Evolutionary conservation across 2,113 vertebrate species (phyloP).

Genomic region (Ornithorhynchus anatinus): DNA sequence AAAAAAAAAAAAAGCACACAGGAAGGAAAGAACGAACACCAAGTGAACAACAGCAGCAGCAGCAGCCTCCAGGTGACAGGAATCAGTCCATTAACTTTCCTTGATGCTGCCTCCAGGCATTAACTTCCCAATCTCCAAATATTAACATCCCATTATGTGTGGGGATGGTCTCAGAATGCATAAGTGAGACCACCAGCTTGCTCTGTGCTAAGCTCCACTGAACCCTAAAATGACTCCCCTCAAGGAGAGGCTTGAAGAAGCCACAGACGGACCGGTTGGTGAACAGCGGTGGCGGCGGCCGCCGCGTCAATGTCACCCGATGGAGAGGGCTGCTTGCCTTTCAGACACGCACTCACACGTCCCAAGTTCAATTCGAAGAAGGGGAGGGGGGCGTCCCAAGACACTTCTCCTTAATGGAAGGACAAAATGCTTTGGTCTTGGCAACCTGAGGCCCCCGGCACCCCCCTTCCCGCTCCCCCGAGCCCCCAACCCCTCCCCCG

Average conservation of each 20-base stretch:
- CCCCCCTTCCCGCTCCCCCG: no score
- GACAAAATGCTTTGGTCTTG: no score
- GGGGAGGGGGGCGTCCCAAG: no score
- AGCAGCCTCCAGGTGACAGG: accelerated
- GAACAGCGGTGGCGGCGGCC: background rate
- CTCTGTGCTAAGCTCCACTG: background rate
- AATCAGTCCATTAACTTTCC: background rate
- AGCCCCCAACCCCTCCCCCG: no score
- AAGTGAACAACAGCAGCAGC: no score
- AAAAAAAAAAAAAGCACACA: background rate
- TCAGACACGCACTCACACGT: background rate
- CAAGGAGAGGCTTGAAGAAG: background rate
- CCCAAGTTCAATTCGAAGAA: background rate
- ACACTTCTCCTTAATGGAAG: no score
- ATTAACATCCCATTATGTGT: background rate
- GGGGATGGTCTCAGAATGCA: accelerated
- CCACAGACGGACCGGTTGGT: background rate
- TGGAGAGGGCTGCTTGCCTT: background rate
- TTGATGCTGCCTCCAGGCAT: background rate
- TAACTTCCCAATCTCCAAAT: background rate
- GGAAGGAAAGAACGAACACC: background rate
- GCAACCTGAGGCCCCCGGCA: no score
- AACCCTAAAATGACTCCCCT: background rate
- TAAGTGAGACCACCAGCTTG: background rate
- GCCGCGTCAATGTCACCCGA: background rate